These are phyloP conservation scores for Prietella phreatophila DNA, from an alignment of 2,113 vertebrate species.

Conservation along the genomic window DNA sequence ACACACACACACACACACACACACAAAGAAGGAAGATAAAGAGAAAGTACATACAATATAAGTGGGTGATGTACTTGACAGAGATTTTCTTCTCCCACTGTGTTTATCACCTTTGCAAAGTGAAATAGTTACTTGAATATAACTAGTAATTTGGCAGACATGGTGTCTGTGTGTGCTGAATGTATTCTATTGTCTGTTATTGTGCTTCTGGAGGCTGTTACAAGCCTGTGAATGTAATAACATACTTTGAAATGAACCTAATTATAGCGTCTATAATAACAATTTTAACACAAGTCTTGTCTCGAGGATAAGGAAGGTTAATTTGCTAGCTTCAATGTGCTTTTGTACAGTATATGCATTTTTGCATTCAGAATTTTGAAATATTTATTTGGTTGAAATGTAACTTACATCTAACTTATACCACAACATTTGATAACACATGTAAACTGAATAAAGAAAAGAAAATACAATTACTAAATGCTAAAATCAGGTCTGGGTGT, in stretches of 20 bases:
- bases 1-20: slow-evolving; percentile 2
- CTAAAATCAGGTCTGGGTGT: background rate
- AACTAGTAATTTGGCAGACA: slow-evolving; percentile 45
- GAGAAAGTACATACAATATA: background rate
- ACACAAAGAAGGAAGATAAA: slow-evolving; percentile 28
- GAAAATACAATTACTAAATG: background rate
- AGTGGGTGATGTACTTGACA: slow-evolving; percentile 4
- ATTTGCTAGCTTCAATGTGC: background rate
- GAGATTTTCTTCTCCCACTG: background rate
- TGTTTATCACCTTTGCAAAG: slow-evolving; percentile 38
- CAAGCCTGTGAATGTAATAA: slow-evolving; percentile 34
- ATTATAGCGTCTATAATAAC: slow-evolving; percentile 32
- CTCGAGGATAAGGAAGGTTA: background rate
- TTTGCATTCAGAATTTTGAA: background rate
- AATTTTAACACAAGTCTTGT: background rate
- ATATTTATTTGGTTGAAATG: background rate
- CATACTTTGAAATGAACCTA: slow-evolving; percentile 28
- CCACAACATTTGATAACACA: background rate
- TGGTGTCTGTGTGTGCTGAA: background rate
- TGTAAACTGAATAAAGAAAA: background rate
- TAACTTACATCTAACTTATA: background rate
- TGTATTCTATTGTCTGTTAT: slow-evolving; percentile 13
- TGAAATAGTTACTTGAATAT: slow-evolving; percentile 23
- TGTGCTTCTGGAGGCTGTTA: background rate
- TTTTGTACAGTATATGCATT: background rate